Evolutionary conservation across 2,888 invertebrate genomes (phyloP).

Genomic region (Apamea sordens): DNA sequence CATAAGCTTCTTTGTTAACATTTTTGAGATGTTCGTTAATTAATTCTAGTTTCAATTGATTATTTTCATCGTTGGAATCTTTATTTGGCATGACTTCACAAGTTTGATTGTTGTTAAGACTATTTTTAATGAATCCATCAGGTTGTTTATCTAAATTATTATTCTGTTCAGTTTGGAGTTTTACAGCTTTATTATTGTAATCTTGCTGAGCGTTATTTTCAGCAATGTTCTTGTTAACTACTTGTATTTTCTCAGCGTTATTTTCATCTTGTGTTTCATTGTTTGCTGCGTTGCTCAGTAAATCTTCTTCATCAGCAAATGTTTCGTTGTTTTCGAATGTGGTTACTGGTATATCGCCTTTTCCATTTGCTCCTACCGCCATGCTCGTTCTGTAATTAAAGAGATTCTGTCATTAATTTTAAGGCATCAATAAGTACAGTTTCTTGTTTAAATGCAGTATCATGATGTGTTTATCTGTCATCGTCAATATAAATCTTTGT

Average conservation of each 20-base stretch:
- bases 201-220: slow-evolving; percentile 26
- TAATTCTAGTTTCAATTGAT: slow-evolving; percentile 43
- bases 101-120: slow-evolving; percentile 7
- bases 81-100: slow-evolving; percentile 31
- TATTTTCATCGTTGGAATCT: slow-evolving; percentile 39
- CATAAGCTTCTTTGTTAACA: slow-evolving; percentile 36
- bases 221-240: slow-evolving; percentile 21
- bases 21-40: slow-evolving; percentile 38
- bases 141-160: slow-evolving; percentile 20
- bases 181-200: slow-evolving; percentile 16
- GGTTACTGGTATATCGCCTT: slow-evolving; percentile 28
- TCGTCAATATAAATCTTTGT: slow-evolving; percentile 41
- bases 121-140: slow-evolving; percentile 16
- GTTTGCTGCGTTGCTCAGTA: slow-evolving; percentile 31
- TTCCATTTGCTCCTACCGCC: slow-evolving; percentile 50
- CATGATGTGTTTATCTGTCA: slow-evolving; percentile 30
- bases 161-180: slow-evolving; percentile 23
- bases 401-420: slow-evolving; percentile 15
- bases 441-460: slow-evolving; percentile 15
- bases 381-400: slow-evolving; percentile 61
- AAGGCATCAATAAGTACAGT: background rate
- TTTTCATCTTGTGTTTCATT: slow-evolving; percentile 13
- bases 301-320: slow-evolving; percentile 40
- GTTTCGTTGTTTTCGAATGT: slow-evolving; percentile 32
- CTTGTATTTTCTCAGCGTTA: slow-evolving; percentile 15